These are phyloP conservation scores for Calcarius lapponicus DNA, from an alignment of 2,797 vertebrate species.

Conservation along the genomic window DNA sequence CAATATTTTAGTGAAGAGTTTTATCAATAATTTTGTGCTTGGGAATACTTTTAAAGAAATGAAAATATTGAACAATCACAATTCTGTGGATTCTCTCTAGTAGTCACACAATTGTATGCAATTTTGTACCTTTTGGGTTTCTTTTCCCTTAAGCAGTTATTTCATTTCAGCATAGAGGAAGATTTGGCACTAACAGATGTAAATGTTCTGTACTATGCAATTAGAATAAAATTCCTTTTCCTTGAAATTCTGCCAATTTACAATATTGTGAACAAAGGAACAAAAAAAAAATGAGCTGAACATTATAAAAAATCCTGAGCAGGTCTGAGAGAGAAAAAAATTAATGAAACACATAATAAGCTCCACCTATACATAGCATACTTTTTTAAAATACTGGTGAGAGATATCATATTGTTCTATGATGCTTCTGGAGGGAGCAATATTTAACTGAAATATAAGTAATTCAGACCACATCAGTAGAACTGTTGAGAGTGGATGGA, in stretches of 20 bases:
- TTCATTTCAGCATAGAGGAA: not conserved
- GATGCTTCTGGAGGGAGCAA: not conserved
- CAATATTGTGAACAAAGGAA: not conserved
- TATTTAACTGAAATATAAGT: not conserved
- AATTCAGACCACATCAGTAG: not conserved
- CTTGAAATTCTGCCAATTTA: slow-evolving; percentile 25
- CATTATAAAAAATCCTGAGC: not conserved
- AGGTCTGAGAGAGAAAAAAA: not conserved
- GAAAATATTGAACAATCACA: not conserved
- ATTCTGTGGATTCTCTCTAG: not conserved
- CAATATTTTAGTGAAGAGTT: not conserved
- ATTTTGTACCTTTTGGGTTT: not conserved
- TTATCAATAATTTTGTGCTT: not conserved
- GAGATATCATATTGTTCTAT: not conserved
- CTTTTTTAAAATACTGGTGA: not conserved
- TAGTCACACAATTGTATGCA: not conserved
- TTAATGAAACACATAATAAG: not conserved
- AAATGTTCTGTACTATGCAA: not conserved
- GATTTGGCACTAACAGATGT: not conserved
- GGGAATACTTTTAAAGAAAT: not conserved
- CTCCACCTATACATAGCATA: not conserved
- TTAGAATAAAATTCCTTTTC: not conserved
- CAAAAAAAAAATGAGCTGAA: not conserved
- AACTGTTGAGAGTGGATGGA: not conserved
- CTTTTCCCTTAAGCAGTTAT: not conserved